Percentiles rank a stretch among this genome's conserved stretches.
phyloP scores from a whole-genome alignment of 2,888 invertebrate species.

The Drosophila pseudotalamancana region DNA sequence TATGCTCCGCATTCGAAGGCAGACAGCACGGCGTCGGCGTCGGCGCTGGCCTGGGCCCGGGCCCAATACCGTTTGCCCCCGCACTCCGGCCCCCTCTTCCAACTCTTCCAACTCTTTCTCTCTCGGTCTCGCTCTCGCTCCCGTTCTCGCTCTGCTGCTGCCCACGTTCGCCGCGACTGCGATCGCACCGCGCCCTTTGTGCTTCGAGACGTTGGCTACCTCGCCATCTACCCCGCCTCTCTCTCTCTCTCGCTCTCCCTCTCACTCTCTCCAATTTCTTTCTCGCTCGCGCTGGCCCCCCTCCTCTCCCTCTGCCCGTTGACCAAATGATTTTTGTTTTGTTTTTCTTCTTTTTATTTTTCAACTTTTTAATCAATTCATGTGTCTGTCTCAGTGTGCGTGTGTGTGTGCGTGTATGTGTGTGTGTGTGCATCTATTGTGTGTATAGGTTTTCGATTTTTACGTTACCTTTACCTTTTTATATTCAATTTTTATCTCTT shows the following conservation, averaged over 20 bases:
- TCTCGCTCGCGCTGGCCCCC: neutral
- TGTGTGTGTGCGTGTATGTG: constrained; percentile 12
- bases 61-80: constrained; percentile 18
- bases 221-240: neutral
- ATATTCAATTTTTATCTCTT: constrained; percentile 79
- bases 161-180: constrained; percentile 9
- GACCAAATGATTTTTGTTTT: constrained; percentile 52
- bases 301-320: constrained; percentile 2
- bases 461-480: constrained; percentile 75
- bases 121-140: neutral
- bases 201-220: constrained; percentile 34
- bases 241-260: neutral
- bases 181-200: constrained; percentile 61
- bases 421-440: constrained; percentile 70
- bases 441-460: constrained; percentile 76
- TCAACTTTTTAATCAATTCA: constrained; percentile 79
- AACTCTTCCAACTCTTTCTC: neutral
- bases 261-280: too few species aligned
- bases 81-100: neutral
- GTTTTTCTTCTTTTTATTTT: constrained; percentile 33
- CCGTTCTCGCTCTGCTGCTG: constrained; percentile 12
- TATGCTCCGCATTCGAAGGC: constrained; percentile 70
- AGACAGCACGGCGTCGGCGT: constrained; percentile 74
- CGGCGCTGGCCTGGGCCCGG: constrained; percentile 21
- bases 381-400: constrained; percentile 40